Percentiles rank a stretch among this genome's conserved stretches.
Conservation (phyloP, 2,888 invertebrate species). For the Cotesia congregata region DNA sequence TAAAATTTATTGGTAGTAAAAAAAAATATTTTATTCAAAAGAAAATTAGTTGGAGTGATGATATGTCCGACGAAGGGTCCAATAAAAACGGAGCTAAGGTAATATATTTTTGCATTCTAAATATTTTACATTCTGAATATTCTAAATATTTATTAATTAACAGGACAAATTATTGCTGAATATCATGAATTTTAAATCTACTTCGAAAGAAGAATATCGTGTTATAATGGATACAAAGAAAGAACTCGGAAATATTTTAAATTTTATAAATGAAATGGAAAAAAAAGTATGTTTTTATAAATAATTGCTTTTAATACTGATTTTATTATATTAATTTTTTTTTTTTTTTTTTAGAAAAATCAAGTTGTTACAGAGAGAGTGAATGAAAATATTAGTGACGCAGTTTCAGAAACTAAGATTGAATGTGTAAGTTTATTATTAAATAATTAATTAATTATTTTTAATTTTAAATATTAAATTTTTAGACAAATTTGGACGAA, state of each 20-base stretch:
- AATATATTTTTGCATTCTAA: slow-evolving; percentile 6
- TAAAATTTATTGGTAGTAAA: neutral
- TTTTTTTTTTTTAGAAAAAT: neutral
- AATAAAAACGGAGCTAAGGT: neutral
- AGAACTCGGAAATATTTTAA: slow-evolving; percentile 55
- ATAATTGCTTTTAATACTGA: neutral
- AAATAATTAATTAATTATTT: neutral
- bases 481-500: slow-evolving; percentile 39
- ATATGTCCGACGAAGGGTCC: slow-evolving; percentile 3
- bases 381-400: neutral
- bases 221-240: slow-evolving; percentile 53
- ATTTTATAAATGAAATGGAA: slow-evolving; percentile 52
- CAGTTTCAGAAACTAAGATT: neutral
- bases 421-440: neutral
- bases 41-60: slow-evolving; percentile 28
- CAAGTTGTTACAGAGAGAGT: neutral
- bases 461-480: neutral
- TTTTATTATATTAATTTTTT: neutral
- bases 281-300: slow-evolving; percentile 45
- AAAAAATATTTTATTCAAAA: neutral
- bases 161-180: slow-evolving; percentile 44
- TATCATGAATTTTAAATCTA: slow-evolving; percentile 53
- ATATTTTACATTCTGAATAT: neutral
- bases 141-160: neutral
- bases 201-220: slow-evolving; percentile 56